Evolutionary conservation across 2,888 invertebrate species (phyloP), one percentile per base, ranked within the genome.

Genomic region (Rhopalosiphum nymphaeae): DNA sequence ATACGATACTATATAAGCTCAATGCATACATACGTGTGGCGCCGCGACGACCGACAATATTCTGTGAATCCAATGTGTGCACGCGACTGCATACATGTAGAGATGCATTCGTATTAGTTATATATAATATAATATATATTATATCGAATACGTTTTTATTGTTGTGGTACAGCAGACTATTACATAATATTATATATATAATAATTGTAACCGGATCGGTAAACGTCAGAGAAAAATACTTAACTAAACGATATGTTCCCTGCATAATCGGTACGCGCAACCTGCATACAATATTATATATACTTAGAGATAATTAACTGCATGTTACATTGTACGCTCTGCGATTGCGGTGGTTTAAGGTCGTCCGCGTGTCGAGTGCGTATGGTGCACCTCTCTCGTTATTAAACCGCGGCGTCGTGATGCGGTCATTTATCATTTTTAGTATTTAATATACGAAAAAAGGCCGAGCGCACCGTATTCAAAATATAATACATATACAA

Each of bases 371-470:
- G 86, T 91, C 53, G 42, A 85, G 84, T 91, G 78, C 56, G 29
- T 88, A n/a, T 36, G 16, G 36, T 88, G 53, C 53, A n/a, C 29
- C 36, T 53, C 87, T 88, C 49, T 91, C 29, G 29, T 61, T 91
- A 67, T 91, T 36, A 67, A 42, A 88, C 56, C 56, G 85, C 7
- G 25, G n/a, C n/a, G n/a, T 29, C 10, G 49, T 85, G 85, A n/a
- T 16, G 44, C 56, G 44, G 85, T 91, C 91, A 91, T 91, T 91
- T 91, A 91, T 91, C 91, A 91, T 61, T 46, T 86, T 90, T 42
- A 26, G 78, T 78, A 78, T 67, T 36, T 78, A 21, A 56, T 90
- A 49, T 78, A 90, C 67, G 88, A 36, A 57, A 91, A 91, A 86
- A 91, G 11, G 85, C n/a, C 29, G 11, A 25, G 86, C 36, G 56